These are phyloP conservation scores for Micropoecilia bifurca DNA, from an alignment of 2,797 vertebrate species.

Conservation along the genomic window DNA sequence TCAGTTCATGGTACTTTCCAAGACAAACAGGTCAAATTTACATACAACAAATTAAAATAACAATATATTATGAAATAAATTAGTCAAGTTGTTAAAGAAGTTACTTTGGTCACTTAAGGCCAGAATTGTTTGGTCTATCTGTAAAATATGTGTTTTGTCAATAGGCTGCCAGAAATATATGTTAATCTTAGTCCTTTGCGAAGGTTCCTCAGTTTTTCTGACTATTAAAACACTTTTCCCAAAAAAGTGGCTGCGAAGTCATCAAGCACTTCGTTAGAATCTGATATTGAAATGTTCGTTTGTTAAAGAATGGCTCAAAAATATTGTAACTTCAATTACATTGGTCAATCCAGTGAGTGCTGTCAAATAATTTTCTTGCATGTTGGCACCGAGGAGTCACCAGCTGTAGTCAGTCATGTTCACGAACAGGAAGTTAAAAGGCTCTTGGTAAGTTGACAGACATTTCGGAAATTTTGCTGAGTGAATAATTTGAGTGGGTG, in stretches of 20 bases:
- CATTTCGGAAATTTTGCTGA: neutral
- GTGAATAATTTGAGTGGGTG: slow-evolving; percentile 17
- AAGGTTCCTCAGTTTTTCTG: neutral
- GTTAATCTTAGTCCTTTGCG: neutral
- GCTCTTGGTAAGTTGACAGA: slow-evolving; percentile 9
- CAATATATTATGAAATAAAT: neutral
- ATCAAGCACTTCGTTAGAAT: neutral
- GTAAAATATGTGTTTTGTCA: neutral
- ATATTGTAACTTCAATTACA: neutral
- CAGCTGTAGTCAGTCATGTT: slow-evolving; percentile 5
- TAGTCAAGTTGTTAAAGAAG: neutral
- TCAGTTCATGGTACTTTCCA: neutral
- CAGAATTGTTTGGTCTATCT: neutral
- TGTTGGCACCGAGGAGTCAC: neutral
- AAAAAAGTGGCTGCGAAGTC: neutral
- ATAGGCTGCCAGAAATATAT: neutral
- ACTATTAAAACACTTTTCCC: neutral
- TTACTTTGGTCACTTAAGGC: neutral
- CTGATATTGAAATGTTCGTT: neutral
- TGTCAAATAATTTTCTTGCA: neutral
- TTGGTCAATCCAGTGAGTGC: neutral
- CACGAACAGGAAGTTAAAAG: slow-evolving; percentile 6
- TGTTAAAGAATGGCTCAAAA: neutral
- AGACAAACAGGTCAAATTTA: neutral
- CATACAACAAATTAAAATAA: neutral